Evolutionary conservation across 2,797 vertebrate species (phyloP), one percentile per base, ranked within the genome.

Genomic region (Protosalanx chinensis): DNA sequence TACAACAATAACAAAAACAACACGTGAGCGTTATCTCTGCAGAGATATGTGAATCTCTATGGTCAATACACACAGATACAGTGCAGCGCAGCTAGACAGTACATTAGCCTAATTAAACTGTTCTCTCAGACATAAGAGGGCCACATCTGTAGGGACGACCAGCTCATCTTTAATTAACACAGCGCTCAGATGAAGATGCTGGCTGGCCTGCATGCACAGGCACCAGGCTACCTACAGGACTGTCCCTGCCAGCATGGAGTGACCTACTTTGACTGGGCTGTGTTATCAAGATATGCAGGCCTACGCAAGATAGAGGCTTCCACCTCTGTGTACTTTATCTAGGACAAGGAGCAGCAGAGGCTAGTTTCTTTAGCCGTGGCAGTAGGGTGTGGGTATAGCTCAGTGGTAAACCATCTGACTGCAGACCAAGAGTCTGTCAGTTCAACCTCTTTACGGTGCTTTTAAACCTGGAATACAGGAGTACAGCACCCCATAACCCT

Each of bases 81-180:
- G 51, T 4, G 6, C 5, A 56, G 60, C 27, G 29, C 60, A 61
- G 60, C 12, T 13, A 30, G 29, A 16, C 5, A 37, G 33, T 7
- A 23, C 18, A 18, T 18, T 7, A 30, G 58, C 58, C n/a, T 16
- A n/a, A 56, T 56, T 56, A 56, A 35, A 32, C 62, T n/a, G 18
- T 35, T 64, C 32, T 12, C 35, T 41, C 35, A 65, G n/a, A 41
- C 63, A 64, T 37, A 64, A 23, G 18, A 37, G 63, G 63, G 35
- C 18, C n/a, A 64, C 63, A 65, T 64, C 62, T 64, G 23, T 29
- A 73, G 53, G 30, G 74, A 41, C 70, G 60, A 46, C 65, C 62
- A 58, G 67, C 67, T 81, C 32, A 69, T 46, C 70, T 80, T 78
- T 67, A 76, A 78, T 70, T 76, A 72, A 75, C 23, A 63, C 68